Conservation (phyloP, 2,113 vertebrate species). For the Lipotes vexillifer region DNA sequence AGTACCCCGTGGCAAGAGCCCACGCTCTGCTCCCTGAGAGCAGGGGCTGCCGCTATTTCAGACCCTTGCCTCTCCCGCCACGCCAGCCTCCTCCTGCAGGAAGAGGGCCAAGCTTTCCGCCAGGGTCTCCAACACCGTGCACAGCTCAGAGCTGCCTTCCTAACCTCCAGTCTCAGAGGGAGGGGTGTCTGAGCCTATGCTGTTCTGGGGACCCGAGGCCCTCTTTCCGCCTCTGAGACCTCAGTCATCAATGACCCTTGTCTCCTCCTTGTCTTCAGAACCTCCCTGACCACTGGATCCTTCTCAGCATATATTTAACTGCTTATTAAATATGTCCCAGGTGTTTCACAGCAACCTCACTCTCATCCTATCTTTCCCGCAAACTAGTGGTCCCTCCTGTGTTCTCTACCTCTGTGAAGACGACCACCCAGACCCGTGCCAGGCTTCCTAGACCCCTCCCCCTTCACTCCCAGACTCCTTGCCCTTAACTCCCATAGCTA, state of each 20-base stretch:
- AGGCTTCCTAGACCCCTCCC: neutral
- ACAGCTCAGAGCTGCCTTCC: neutral
- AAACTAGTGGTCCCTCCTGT: neutral
- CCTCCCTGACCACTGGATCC: neutral
- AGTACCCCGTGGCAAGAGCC: neutral
- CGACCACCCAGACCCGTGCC: neutral
- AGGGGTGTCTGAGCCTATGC: neutral
- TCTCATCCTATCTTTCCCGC: neutral
- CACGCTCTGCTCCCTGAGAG: neutral
- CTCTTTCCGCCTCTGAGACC: neutral
- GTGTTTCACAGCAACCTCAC: neutral
- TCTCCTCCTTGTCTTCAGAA: neutral
- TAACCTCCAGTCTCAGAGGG: neutral
- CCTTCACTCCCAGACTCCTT: neutral
- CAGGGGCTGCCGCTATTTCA: neutral
- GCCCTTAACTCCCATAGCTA: neutral
- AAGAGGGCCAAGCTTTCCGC: neutral
- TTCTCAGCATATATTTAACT: neutral
- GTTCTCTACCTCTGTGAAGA: neutral
- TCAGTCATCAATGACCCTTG: neutral
- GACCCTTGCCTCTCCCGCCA: accelerated
- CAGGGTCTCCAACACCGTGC: accelerated
- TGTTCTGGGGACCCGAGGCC: neutral
- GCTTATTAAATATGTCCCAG: neutral
- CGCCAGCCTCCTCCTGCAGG: neutral